Evolutionary conservation across 1,140 invertebrate genomes (phyloP).

Genomic region (Tetramorium parvispinum): DNA sequence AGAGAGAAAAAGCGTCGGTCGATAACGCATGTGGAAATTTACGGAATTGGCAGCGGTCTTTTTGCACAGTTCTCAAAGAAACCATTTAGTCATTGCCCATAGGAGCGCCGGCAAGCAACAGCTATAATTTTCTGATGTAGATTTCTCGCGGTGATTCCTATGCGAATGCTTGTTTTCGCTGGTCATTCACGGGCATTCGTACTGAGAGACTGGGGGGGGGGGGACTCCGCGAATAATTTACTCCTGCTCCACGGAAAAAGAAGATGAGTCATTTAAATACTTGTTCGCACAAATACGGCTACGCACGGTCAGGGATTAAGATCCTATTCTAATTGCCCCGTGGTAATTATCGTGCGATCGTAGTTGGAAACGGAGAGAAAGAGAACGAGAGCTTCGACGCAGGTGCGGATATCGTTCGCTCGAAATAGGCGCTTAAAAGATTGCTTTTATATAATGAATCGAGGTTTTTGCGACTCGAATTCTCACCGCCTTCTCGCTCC

Average conservation of each 20-base stretch:
- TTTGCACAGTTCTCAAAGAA: slow-evolving; percentile 38
- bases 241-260: background rate
- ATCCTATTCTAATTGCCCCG: slow-evolving; percentile 59
- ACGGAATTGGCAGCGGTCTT: slow-evolving; percentile 39
- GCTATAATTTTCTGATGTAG: slow-evolving; percentile 44
- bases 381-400: background rate
- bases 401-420: slow-evolving; percentile 51
- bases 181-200: slow-evolving; percentile 27
- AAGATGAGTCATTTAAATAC: slow-evolving; percentile 3
- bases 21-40: slow-evolving; percentile 56
- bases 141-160: slow-evolving; percentile 31
- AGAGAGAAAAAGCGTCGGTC: background rate
- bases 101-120: slow-evolving; percentile 24
- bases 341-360: slow-evolving; percentile 62
- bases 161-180: slow-evolving; percentile 36
- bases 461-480: slow-evolving; percentile 27
- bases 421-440: slow-evolving; percentile 61
- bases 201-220: background rate
- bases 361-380: background rate
- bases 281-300: slow-evolving; percentile 6
- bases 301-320: slow-evolving; percentile 56
- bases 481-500: background rate
- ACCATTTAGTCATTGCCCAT: slow-evolving; percentile 41
- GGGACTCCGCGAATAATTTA: slow-evolving; percentile 51
- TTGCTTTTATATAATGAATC: slow-evolving; percentile 38